Conservation (phyloP, 2,888 invertebrate genomes). For the Uloborus plumipes region DNA sequence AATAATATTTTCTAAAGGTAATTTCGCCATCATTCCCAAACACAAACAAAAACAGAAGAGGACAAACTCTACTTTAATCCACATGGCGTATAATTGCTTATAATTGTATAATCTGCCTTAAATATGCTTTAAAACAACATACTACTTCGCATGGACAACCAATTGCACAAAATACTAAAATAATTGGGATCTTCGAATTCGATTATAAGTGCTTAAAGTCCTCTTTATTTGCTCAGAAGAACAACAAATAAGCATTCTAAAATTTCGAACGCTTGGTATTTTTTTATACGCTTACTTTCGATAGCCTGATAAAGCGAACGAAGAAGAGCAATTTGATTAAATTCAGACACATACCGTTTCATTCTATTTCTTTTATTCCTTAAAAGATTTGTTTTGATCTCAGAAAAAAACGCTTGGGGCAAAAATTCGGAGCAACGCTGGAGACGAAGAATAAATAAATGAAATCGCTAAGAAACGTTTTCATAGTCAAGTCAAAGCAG, state of each 20-base stretch:
- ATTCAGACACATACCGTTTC: constrained; percentile 32
- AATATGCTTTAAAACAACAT: constrained; percentile 36
- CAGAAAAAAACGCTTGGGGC: constrained; percentile 28
- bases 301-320: constrained; percentile 2
- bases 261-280: constrained; percentile 10
- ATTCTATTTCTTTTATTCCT: constrained; percentile 3
- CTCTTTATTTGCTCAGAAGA: constrained; percentile 11
- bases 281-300: constrained; percentile 1
- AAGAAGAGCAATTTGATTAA: constrained; percentile 49
- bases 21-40: too few relatives aligned
- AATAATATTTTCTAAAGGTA: too few relatives aligned
- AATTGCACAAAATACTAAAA: constrained; percentile 26
- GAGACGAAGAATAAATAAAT: constrained; percentile 18
- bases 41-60: constrained; percentile 3
- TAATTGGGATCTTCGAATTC: constrained; percentile 46
- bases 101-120: constrained; percentile 23
- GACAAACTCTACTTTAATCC: constrained; percentile 18
- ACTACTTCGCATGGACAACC: constrained; percentile 11
- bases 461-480: background rate
- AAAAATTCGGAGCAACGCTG: constrained; percentile 41
- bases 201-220: constrained; percentile 38
- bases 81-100: constrained; percentile 22
- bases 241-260: constrained; percentile 7
- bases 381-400: constrained; percentile 40
- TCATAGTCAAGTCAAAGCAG: constrained; percentile 2